Evolutionary conservation across 2,797 vertebrate genomes (phyloP), one percentile per base, ranked within the genome.

Genomic region (Helostoma temminkii): DNA sequence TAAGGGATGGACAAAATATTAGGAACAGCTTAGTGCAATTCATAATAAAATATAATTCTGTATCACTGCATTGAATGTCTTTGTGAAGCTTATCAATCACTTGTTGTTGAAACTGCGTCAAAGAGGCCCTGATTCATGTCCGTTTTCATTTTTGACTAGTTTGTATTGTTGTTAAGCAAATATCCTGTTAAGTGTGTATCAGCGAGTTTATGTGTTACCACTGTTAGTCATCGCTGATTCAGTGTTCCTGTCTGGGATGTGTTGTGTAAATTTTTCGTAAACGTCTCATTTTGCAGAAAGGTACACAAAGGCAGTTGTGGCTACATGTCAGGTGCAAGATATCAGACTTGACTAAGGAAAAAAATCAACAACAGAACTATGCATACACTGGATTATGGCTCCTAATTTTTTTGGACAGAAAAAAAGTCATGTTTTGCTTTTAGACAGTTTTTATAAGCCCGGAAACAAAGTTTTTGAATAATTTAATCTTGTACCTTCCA

Each of bases 61-160:
- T 72, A 71, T 76, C 30, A 3, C 57, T 8, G 52, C 41, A 25
- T 30, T 54, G 18, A 71, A 55, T 55, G 46, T 34, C 47, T 77
- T 48, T 72, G 63, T 76, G 39, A 60, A 76, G 43, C 62, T 83
- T 86, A 86, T 85, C 82, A 26, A 60, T 69, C 26, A 66, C 22
- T 60, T 81, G 76, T 75, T 68, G 67, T 73, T 45, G n/a, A 64
- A 46, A 59, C 52, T 82, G 60, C 72, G 68, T 85, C 81, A 85
- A 55, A 61, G 32, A 71, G 63, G 4, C 21, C 45, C 54, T 88
- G 68, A 74, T 59, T 81, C 66, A 68, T 30, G 8, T 52, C 49
- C 43, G 3, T 47, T 78, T 30, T 55, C 47, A 30, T 34, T 64
- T 68, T 74, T 50, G 30, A 46, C 49, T 30, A 48, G 43, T 61